Evolutionary conservation across 2,113 vertebrate genomes (phyloP).

Genomic region (Mus pahari): DNA sequence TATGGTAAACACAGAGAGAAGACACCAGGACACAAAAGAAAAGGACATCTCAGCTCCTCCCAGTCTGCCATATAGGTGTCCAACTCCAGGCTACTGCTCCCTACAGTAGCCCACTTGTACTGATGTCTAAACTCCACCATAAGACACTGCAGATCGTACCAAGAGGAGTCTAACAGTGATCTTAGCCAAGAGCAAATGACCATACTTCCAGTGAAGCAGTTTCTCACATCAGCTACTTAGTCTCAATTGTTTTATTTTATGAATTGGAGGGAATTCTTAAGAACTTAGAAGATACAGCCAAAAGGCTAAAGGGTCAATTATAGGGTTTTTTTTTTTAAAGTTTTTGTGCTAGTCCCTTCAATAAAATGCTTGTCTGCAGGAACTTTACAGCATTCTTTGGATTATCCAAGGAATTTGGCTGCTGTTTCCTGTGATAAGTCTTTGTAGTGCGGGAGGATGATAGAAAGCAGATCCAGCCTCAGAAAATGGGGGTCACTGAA

Average conservation of each 20-base stretch:
- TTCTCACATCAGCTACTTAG: background rate
- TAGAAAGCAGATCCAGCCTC: constrained; percentile 12
- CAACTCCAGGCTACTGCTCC: background rate
- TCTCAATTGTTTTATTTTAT: background rate
- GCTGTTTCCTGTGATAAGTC: constrained; percentile 59
- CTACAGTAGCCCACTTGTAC: background rate
- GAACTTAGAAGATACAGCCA: background rate
- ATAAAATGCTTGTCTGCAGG: constrained; percentile 19
- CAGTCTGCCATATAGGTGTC: background rate
- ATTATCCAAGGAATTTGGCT: constrained; percentile 43
- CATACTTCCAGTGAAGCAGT: background rate
- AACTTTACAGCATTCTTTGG: constrained; percentile 54
- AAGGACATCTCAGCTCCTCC: background rate
- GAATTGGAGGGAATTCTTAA: constrained; percentile 28
- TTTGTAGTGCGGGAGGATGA: background rate
- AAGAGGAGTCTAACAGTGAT: background rate
- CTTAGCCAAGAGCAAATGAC: background rate
- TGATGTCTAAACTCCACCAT: background rate
- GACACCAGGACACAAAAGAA: background rate
- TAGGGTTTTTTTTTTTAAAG: background rate
- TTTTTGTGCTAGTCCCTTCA: background rate
- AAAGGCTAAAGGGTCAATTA: background rate
- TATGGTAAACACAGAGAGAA: background rate
- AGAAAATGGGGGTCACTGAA: background rate
- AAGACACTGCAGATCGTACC: background rate